Percentiles rank a stretch among this genome's conserved stretches.
Conservation (phyloP, 2,888 invertebrate genomes). For the Sycophila texana region DNA sequence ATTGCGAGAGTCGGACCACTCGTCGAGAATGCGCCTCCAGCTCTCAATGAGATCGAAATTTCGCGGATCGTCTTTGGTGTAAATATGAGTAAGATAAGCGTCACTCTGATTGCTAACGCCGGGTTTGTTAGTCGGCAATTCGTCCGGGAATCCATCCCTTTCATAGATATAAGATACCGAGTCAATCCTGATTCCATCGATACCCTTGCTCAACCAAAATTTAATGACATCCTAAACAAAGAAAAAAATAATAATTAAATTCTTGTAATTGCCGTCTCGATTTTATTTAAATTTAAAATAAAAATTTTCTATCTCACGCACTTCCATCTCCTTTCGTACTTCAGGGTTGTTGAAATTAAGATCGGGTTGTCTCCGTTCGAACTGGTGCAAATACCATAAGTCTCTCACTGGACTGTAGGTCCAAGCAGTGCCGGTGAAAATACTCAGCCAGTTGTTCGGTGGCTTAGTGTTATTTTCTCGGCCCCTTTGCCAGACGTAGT, state of each 20-base stretch:
- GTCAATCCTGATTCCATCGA: conserved; percentile 92
- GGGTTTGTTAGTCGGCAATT: conserved; percentile 76
- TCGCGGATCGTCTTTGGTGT: conserved; percentile 80
- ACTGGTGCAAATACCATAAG: conserved; percentile 79
- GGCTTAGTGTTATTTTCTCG: conserved; percentile 60
- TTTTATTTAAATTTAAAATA: too few relatives aligned
- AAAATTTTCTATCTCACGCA: conserved; percentile 54
- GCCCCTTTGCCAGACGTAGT: conserved; percentile 77
- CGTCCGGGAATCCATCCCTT: conserved; percentile 78
- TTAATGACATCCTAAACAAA: conserved; percentile 79
- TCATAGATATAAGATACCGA: conserved; percentile 84
- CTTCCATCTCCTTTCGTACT: conserved; percentile 71
- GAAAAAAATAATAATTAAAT: too few relatives aligned
- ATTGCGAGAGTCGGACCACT: conserved; percentile 70
- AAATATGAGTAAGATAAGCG: conserved; percentile 79
- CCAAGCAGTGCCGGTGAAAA: conserved; percentile 78
- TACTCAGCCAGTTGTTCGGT: conserved; percentile 77
- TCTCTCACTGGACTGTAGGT: conserved; percentile 71
- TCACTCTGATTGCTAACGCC: conserved; percentile 77
- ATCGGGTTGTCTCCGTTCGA: conserved; percentile 77
- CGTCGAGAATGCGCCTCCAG: conserved; percentile 79
- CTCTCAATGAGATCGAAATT: conserved; percentile 78
- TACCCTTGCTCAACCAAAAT: conserved; percentile 89
- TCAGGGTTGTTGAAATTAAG: conserved; percentile 76
- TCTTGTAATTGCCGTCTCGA: too few relatives aligned